Base-by-base conservation (phyloP, 2,888 invertebrate genomes). In the Erebia epiphron region DNA sequence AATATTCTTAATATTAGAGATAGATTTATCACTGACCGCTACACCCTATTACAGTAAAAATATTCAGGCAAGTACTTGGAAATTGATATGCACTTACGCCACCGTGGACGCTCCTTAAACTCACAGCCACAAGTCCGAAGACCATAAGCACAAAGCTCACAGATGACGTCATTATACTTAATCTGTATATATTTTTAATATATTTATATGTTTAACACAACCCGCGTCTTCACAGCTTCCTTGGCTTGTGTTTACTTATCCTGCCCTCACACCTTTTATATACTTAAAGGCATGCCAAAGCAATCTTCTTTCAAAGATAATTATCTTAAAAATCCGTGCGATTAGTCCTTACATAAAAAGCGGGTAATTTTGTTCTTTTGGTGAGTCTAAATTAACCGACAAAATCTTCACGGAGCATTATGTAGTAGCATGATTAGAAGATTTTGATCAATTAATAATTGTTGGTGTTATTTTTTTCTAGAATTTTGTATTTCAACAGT, bases 291-390 rank as follows among this genome's bases (percentile, higher is more conserved):
- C 71, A 70, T 72, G 73, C 63, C 66, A 74, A 70, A 71, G 73
- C 67, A 75, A 62, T 73, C 16, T 69, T 75, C 77, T 78, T 75
- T 18, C 57, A 73, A 67, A 70, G 72, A 74, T 77, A 71, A 77
- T 76, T 77, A 77, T 77, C 76, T 62, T 54, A 76, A 74, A n/a
- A 73, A 73, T 71, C 73, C 72, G 61, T 66, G 66, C 46, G 56
- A 68, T 73, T 73, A 73, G 60, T 67, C 60, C 67, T 41, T 66
- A 72, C 68, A 71, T 71, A 75, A 76, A 77, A 77, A 75, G 66
- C 73, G 65, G 67, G 73, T 75, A 75, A 73, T 75, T 76, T 72
- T 60, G 71, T 69, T 69, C 69, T 75, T 71, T 76, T 71, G 73
- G 69, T 70, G 63, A 50, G 35, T 60, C 49, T 64, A 1, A 13